A percentile compares a stretch with the other conserved stretches of the same genome.
phyloP scores from a whole-genome alignment of 2,888 invertebrate species.

The Rugalucina vietnamica region DNA sequence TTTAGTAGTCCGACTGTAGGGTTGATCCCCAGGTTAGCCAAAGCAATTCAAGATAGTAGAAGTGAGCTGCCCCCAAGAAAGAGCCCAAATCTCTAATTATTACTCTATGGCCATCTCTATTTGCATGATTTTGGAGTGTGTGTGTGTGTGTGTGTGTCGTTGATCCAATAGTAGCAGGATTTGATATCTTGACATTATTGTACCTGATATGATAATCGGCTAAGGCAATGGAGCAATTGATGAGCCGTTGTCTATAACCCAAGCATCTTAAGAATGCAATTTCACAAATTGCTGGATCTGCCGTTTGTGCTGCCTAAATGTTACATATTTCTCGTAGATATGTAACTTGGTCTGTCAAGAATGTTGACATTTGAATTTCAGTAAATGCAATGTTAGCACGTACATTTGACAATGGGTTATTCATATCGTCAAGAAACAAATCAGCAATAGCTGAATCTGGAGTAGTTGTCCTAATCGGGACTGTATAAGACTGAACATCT shows the following conservation, averaged over 20 bases:
- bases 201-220: neutral
- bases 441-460: neutral
- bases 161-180: neutral
- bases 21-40: too few relatives aligned
- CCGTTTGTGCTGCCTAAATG: neutral
- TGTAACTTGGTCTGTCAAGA: neutral
- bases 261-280: neutral
- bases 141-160: neutral
- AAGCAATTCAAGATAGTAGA: too few relatives aligned
- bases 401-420: neutral
- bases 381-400: neutral
- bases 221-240: neutral
- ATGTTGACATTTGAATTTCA: neutral
- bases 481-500: neutral
- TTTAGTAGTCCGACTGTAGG: too few relatives aligned
- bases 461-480: neutral
- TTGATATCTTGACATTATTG: neutral
- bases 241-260: neutral
- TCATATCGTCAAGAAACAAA: neutral
- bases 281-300: neutral
- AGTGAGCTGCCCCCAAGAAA: too few relatives aligned
- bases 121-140: neutral
- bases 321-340: neutral
- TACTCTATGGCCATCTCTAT: neutral
- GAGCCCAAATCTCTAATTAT: neutral